Evolutionary conservation across 2,888 invertebrate species (phyloP), one percentile per base, ranked within the genome.

Genomic region (Miltochrista miniata): DNA sequence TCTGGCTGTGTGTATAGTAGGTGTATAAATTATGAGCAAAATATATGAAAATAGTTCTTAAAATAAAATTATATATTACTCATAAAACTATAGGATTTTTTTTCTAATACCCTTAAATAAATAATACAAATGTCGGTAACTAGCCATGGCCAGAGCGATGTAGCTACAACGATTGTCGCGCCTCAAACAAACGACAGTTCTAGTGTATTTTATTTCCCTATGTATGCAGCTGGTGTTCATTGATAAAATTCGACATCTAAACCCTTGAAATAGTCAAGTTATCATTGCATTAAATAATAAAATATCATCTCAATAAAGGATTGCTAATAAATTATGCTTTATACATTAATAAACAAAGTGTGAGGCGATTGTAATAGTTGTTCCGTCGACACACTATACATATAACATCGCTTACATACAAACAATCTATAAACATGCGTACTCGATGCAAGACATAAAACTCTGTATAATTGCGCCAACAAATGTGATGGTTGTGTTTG

Each of bases 61-160:
- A 24, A 43, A 38, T 41, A 38, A 30, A 49, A 61, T 40, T 14
- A 41, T 46, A 61, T 45, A 57, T 46, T 54, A 54, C 52, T 61
- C 44, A 54, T 53, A 54, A 45, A 45, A 45, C 35, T 52, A 50
- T 48, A 48, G 34, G 40, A 49, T 42, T 41, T 41, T 4, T 24
- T 55, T 48, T 51, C 42, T 65, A 54, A 45, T 44, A 41, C 30
- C 39, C 46, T 51, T 66, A 48, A 38, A 64, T 54, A 54, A 52
- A 60, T 58, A 55, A 45, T 49, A 45, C 49, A 39, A 35, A 39
- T 39, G 44, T 18, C 44, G 29, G 34, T 47, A 11, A n/a, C 34
- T 24, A 34, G 35, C n/a, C 4, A 35, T 34, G 33, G 11, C 12
- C 15, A 39, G 34, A 9, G 12, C n/a, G 35, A 35, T 18, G 18